phyloP scores from a whole-genome alignment of 2,113 vertebrate genomes.

The Corynorhinus townsendii region DNA sequence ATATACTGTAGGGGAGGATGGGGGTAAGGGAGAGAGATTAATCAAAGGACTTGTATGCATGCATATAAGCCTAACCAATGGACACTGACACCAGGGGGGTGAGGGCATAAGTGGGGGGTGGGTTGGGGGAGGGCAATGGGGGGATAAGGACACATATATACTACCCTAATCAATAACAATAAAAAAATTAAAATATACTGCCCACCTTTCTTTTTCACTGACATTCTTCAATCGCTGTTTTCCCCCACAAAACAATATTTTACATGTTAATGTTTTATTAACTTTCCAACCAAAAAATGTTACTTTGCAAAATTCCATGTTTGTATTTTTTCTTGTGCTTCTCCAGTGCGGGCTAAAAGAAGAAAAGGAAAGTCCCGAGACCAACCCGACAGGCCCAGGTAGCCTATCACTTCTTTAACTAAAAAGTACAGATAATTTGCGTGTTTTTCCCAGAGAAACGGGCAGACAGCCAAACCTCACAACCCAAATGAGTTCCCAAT shows the following conservation, averaged over 20 bases:
- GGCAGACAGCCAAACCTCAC: conserved; percentile 63
- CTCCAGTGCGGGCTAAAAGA: background rate
- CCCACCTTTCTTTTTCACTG: rapidly evolving
- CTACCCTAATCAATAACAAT: too few relatives aligned
- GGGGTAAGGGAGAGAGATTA: too few relatives aligned
- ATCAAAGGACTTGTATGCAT: too few relatives aligned
- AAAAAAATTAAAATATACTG: background rate
- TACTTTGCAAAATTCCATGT: background rate
- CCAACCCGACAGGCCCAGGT: background rate
- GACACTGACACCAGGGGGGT: too few relatives aligned
- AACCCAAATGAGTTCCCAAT: conserved; percentile 69
- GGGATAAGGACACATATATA: too few relatives aligned
- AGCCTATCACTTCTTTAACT: background rate
- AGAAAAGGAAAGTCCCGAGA: background rate
- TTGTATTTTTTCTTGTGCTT: background rate
- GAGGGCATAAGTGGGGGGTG: too few relatives aligned
- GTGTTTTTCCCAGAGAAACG: conserved; percentile 60
- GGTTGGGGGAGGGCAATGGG: too few relatives aligned
- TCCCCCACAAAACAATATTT: background rate
- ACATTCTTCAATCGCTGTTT: background rate
- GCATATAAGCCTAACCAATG: too few relatives aligned
- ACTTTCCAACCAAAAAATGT: background rate
- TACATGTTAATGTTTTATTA: background rate
- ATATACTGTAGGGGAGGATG: background rate
- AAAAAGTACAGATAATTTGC: conserved; percentile 54